A percentile compares a stretch with the other conserved stretches of the same genome.
phyloP scores from a whole-genome alignment of 2,888 invertebrate genomes.

The Cenopis cana region DNA sequence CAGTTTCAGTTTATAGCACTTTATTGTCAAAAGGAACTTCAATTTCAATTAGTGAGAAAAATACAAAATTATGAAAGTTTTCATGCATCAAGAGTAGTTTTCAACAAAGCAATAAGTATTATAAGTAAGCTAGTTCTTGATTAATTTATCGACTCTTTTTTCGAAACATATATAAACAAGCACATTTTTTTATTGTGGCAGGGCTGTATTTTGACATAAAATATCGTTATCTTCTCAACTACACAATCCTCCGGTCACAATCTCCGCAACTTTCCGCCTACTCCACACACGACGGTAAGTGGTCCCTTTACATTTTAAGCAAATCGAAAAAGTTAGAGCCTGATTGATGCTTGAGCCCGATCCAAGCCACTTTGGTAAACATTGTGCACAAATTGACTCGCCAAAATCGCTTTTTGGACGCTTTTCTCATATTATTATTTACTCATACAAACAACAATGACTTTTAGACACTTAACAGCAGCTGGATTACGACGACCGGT shows the following conservation, averaged over 20 bases:
- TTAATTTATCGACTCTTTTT: too few relatives aligned
- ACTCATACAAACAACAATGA: not conserved
- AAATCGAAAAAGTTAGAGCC: constrained; percentile 43
- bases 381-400: constrained; percentile 23
- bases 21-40: too few relatives aligned
- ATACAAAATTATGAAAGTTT: too few relatives aligned
- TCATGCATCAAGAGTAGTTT: too few relatives aligned
- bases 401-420: constrained; percentile 7
- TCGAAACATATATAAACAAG: too few relatives aligned
- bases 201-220: too few relatives aligned
- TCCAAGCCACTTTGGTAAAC: constrained; percentile 31
- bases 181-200: too few relatives aligned
- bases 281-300: constrained; percentile 37
- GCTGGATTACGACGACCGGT: too few relatives aligned
- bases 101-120: too few relatives aligned
- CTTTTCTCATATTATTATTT: not conserved
- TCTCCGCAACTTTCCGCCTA: constrained; percentile 6
- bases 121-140: too few relatives aligned
- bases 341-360: constrained; percentile 39
- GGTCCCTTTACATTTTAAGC: constrained; percentile 42
- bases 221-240: not conserved
- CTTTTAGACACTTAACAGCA: not conserved
- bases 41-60: too few relatives aligned
- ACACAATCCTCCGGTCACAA: not conserved
- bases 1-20: too few relatives aligned